Base-by-base conservation (phyloP, 2,797 vertebrate genomes). In the Enteromius radiatus region DNA sequence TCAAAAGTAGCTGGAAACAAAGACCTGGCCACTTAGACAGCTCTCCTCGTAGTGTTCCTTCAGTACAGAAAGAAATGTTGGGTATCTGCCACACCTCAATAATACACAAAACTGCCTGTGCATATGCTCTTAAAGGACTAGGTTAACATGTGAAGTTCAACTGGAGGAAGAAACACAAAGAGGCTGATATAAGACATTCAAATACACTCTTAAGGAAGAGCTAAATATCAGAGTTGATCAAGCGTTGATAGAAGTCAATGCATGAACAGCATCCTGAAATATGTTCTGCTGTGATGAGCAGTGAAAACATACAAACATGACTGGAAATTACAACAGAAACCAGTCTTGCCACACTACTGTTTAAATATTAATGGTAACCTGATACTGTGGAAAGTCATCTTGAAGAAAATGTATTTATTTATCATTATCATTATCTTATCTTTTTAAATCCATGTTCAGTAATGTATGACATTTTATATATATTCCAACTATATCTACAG, bases 31-130 rank as follows among this genome's bases (percentile, higher is more conserved):
- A 31, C 65, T 81, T 4, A 63, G 68, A 71, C 4, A 5, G 80
- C 45, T 67, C 47, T 75, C 17, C 19, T 76, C 49, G 5, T 33
- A 28, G 61, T 12, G 63, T 56, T 76, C 15, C 41, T 49, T 73
- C 45, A 43, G 45, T 33, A 54, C 2, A 70, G n/a, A 64, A 26
- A 67, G 17, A 76, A 82, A 45, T 63, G 61, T 41, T 31, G 28
- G 19, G 2, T 33, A 67, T 33, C 33, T 76, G 80, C 80, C 80
- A 76, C 80, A 82, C 80, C 80, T 82, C 63, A 82, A 67, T 68
- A 82, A 75, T 33, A 82, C 80, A 82, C 80, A 82, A 76, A 76
- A 76, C 80, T 7, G 43, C 47, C 45, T 74, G 31, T 41, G 47
- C 45, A 54, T 75, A 43, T 56, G 17, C 61, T 19, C 33, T 41